phyloP scores from a whole-genome alignment of 1,140 invertebrate genomes.

The Trichoplusia ni region DNA sequence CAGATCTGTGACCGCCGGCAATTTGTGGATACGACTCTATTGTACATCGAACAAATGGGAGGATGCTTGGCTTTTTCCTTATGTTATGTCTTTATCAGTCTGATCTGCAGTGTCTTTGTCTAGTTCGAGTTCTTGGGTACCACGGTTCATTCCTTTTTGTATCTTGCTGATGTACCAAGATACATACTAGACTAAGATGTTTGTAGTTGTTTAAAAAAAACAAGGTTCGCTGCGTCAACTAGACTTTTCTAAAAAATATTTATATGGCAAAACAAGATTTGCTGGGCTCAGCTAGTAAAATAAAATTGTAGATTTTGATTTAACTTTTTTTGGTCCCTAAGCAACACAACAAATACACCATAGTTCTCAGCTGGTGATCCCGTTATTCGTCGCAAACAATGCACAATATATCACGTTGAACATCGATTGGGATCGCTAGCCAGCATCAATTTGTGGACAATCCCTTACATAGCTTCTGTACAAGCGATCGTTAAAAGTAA shows the following conservation, averaged over 20 bases:
- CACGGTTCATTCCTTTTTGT: not conserved
- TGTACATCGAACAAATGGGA: not conserved
- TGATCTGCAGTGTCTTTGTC: not conserved
- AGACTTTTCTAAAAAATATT: too few relatives aligned
- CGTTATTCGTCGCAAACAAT: slow-evolving; percentile 11
- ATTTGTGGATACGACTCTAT: slow-evolving; percentile 13
- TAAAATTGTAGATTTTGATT: too few relatives aligned
- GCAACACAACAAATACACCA: not conserved
- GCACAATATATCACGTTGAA: slow-evolving; percentile 15
- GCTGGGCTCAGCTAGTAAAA: too few relatives aligned
- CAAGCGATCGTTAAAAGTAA: slow-evolving; percentile 7
- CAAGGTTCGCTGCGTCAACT: too few relatives aligned
- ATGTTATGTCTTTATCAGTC: not conserved
- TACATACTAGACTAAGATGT: too few relatives aligned
- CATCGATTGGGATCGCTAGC: slow-evolving; percentile 7
- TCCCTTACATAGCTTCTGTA: not conserved
- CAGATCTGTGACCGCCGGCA: slow-evolving; percentile 24
- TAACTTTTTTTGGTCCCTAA: too few relatives aligned
- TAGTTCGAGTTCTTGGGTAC: too few relatives aligned
- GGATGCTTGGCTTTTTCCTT: not conserved
- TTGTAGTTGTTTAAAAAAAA: too few relatives aligned
- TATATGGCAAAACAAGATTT: too few relatives aligned
- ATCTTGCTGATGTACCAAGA: not conserved
- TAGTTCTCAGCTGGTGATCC: not conserved
- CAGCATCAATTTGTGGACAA: slow-evolving; percentile 15